A percentile compares a stretch with the other conserved stretches of the same genome.
Evolutionary conservation across 2,113 vertebrate species (phyloP).

Genomic region (Eurypyga helias): DNA sequence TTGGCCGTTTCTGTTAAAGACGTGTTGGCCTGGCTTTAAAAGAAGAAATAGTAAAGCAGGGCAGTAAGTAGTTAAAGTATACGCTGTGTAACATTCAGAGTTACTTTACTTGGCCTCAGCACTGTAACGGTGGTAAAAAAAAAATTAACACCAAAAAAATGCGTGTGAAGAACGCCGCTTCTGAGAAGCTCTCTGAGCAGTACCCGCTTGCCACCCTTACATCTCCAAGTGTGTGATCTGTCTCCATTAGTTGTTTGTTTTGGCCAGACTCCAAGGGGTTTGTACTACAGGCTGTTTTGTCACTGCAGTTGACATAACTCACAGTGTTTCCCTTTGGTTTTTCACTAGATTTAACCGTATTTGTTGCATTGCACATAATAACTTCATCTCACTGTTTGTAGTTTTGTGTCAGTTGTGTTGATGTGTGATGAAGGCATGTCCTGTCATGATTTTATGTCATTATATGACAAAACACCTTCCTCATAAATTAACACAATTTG

Average conservation of each 20-base stretch:
- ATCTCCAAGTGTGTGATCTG: constrained; percentile 20
- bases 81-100: background rate
- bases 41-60: background rate
- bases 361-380: constrained; percentile 4
- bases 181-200: background rate
- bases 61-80: constrained; percentile 26
- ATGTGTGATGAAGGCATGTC: constrained; percentile 19
- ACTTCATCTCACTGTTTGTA: background rate
- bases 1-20: background rate
- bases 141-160: constrained; percentile 36
- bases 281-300: constrained; percentile 46
- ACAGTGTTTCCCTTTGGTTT: constrained; percentile 30
- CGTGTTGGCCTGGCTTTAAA: background rate
- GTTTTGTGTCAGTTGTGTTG: constrained; percentile 8
- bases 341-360: background rate
- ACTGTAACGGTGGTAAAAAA: constrained; percentile 8
- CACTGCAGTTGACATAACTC: constrained; percentile 28
- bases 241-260: constrained; percentile 39
- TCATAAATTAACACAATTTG: constrained; percentile 33
- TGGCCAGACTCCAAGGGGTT: constrained; percentile 49
- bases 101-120: background rate
- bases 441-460: constrained; percentile 27
- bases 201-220: background rate
- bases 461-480: constrained; percentile 21
- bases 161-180: background rate